Conservation (phyloP, 2,113 vertebrate genomes). For the Myrmecobius fasciatus region DNA sequence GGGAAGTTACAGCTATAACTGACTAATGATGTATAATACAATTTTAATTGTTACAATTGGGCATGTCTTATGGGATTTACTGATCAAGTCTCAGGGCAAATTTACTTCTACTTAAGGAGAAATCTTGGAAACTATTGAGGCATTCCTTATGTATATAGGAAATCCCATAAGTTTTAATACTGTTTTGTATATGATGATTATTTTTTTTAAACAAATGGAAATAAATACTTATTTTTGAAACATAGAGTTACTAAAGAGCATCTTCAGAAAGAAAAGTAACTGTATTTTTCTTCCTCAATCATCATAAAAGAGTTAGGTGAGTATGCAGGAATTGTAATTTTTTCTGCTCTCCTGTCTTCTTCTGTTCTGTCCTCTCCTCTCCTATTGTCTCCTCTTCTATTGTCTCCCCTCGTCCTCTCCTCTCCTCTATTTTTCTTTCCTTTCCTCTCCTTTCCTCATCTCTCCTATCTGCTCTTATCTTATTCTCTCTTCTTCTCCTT, state of each 20-base stretch:
- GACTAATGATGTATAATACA: background rate
- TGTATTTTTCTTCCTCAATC: background rate
- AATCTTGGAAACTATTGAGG: background rate
- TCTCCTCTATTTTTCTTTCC: too few species aligned
- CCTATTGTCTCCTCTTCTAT: too few species aligned
- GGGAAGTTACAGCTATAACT: background rate
- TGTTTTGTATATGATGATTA: background rate
- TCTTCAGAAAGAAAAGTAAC: background rate
- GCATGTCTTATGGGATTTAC: background rate
- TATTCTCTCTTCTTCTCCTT: too few species aligned
- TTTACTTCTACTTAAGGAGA: constrained; percentile 32
- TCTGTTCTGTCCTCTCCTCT: too few species aligned
- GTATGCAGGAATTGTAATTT: background rate
- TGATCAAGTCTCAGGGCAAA: background rate
- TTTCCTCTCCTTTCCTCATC: too few species aligned
- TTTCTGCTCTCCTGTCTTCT: background rate
- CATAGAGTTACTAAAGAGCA: background rate
- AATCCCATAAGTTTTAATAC: background rate
- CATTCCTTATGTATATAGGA: background rate
- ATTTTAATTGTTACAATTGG: background rate
- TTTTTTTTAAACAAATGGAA: background rate
- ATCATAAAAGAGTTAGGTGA: background rate
- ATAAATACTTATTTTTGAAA: background rate
- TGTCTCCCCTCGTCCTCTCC: too few species aligned
- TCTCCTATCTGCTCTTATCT: too few species aligned